phyloP scores from a whole-genome alignment of 30 jellyfish, hydroid and myxozoan genomes.

The Turritopsis dohrnii region DNA sequence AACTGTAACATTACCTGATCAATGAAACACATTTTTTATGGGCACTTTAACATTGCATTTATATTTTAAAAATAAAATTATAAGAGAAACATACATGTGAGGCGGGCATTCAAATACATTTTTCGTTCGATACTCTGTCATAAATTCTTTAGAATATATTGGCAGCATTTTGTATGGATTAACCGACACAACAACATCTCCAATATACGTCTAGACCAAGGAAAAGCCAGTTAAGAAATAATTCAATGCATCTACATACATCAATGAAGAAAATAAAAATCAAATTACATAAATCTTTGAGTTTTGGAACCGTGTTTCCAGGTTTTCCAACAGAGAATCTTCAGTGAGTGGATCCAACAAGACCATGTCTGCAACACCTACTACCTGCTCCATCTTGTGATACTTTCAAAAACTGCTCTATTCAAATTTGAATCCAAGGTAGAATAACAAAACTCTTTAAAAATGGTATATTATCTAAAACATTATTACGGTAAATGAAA shows the following conservation, averaged over 20 bases:
- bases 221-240: not conserved
- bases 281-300: conserved; percentile 71
- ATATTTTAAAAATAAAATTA: too few relatives aligned
- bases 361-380: conserved; percentile 96
- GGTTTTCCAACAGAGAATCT: conserved; percentile 64
- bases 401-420: not conserved
- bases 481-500: too few relatives aligned
- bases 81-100: conserved; percentile 91
- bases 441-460: not conserved
- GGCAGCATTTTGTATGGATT: conserved; percentile 80
- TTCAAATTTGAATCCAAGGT: not conserved
- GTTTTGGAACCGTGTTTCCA: conserved; percentile 45
- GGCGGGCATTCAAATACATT: conserved; percentile 97
- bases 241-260: not conserved
- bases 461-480: not conserved
- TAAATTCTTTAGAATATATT: conserved; percentile 59
- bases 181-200: conserved; percentile 96
- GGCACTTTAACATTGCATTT: too few relatives aligned
- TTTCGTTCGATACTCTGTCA: conserved; percentile 83
- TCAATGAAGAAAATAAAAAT: not conserved
- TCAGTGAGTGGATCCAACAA: conserved; percentile 97
- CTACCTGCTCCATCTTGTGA: conserved; percentile 48
- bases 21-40: too few relatives aligned
- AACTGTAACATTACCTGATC: too few relatives aligned
- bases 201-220: conserved; percentile 78